Evolutionary conservation across 2,888 invertebrate species (phyloP).

Genomic region (Heliconius ethilla): DNA sequence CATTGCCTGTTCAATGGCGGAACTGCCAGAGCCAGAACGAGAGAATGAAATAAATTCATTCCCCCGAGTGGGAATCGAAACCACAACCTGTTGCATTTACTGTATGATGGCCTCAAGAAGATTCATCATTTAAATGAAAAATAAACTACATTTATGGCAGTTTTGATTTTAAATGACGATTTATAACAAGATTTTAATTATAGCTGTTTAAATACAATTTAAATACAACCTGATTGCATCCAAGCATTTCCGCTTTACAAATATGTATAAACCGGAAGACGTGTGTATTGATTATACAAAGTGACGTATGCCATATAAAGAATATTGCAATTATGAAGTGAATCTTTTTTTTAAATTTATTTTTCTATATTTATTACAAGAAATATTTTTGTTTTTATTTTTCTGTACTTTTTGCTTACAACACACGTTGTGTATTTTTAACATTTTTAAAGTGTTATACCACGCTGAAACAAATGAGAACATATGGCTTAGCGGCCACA

Average conservation of each 20-base stretch:
- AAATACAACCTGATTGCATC: slow-evolving; percentile 12
- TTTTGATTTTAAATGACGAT: not conserved
- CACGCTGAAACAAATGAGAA: no score
- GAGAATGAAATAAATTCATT: not conserved
- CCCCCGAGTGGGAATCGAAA: not conserved
- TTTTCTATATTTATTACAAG: not conserved
- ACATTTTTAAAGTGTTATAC: no score
- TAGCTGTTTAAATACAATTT: slow-evolving; percentile 11
- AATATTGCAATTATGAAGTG: not conserved
- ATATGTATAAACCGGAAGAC: slow-evolving; percentile 28
- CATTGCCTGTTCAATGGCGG: no score
- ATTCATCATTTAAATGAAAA: not conserved
- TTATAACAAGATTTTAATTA: not conserved
- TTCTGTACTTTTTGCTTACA: no score
- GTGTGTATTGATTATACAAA: slow-evolving; percentile 5
- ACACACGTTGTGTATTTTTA: no score
- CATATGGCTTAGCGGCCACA: no score
- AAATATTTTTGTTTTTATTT: no score
- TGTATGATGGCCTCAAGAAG: no score
- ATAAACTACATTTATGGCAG: not conserved
- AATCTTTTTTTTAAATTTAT: no score
- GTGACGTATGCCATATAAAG: not conserved
- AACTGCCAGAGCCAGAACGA: no score
- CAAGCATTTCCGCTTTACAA: slow-evolving; percentile 20
- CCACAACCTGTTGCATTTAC: not conserved